Base-by-base conservation (phyloP, 2,797 vertebrate species). In the Phaenicophaeus curvirostris region DNA sequence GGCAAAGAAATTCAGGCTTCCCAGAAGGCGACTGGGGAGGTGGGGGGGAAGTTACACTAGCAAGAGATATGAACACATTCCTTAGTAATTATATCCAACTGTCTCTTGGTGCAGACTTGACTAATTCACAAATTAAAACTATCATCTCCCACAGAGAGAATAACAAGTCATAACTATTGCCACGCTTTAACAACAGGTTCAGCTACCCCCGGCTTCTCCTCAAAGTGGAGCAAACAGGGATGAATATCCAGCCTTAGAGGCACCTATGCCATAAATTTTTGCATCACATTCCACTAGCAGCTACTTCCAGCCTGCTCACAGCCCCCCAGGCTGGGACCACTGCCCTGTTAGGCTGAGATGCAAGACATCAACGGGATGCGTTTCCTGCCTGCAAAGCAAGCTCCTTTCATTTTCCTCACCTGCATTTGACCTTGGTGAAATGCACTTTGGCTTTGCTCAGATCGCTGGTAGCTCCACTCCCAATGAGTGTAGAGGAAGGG, bases 241-340 rank as follows among this genome's bases (percentile, higher is more conserved):
- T 0, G 0, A 54, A 24, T 3, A 8, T 11, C 11, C 28, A 61
- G 50, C 54, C 33, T 23, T 3, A 1, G 41, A 50, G 51, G 18
- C 65, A 25, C 31, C 55, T 21, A 11, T 30, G 44, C 62, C n/a
- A 25, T 51, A 61, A 85, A 74, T 18, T 59, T 2, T 0, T n/a
- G 41, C 30, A 16, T 33, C 14, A 5, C 10, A 4, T 41, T 53
- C 81, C 44, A 42, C 8, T 15, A 27, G 62, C 58, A 78, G 66
- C 39, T 86, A 15, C 5, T 67, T 5, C 46, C 55, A 66, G 59
- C 18, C 57, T 17, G 48, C 37, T 0, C 1, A 41, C 27, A 42
- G 18, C 20, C 1, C 2, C 16, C 30, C 28, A 2, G 6, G 9
- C 71, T 31, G 10, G 30, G 39, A 78, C 33, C 67, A 65, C 63